Base-by-base conservation (phyloP, 2,113 vertebrate species). In the Indicator maculatus region DNA sequence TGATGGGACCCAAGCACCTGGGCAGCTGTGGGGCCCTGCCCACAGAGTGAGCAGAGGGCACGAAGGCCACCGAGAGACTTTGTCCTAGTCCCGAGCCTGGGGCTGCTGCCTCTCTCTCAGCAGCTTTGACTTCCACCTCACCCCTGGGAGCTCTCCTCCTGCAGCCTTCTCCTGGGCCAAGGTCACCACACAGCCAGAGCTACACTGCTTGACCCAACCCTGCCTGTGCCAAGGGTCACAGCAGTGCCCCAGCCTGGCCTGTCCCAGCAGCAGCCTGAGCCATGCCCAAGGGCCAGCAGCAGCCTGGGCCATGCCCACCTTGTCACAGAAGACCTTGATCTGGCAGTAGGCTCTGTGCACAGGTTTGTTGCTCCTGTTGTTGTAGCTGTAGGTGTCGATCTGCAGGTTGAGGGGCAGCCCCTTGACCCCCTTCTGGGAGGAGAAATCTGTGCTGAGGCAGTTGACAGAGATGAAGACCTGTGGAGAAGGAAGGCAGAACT, bases 401-500 rank as follows among this genome's bases (percentile, higher is more conserved):
- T 99, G 99, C 80, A 99, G 98, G 95, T 99, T 99, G 45, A 99
- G 97, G 0, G 99, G 99, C 16, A 99, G 96, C 19, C 99, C 99
- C 94, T 99, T 99, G 85, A 99, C 99, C 6, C 99, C 99, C 65
- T 99, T 99, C 98, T 99, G 99, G 53, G 99, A 99, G 47, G 99
- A 99, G 97, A 99, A 99, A 88, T 99, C 99, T 1, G 99, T 99
- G 97, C 99, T 99, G 85, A 99, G 97, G 90, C 99, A 99, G 98
- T 99, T 99, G 93, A 99, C 99, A 0, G 99, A 99, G 97, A 99
- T 98, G 96, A 99, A 99, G 93, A 99, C 99, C 99, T 99, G 96
- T 17, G 72, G 80, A 83, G 83, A 56, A 91, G 44, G 50, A 70
- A 74, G 89, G 53, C 64, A 75, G 64, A 36, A 16, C 7, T 0